Percentiles rank a stretch among this genome's conserved stretches.
Conservation (phyloP, 1,140 invertebrate species). For the Steinernema feltiae region DNA sequence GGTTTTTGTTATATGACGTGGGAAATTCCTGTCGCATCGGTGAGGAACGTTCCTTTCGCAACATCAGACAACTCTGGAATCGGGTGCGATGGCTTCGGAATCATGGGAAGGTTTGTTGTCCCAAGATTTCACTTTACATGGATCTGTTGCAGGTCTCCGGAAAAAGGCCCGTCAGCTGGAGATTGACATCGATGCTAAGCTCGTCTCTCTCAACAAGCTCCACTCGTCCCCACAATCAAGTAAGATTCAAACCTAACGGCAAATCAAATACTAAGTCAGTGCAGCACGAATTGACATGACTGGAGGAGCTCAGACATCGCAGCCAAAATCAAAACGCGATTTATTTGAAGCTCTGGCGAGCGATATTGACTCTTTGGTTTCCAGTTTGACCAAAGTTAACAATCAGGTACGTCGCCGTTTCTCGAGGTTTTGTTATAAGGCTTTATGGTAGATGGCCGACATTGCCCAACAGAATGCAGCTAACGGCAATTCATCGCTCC, state of each 20-base stretch:
- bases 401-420: conserved; percentile 20
- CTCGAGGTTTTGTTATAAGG: neutral
- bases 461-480: conserved; percentile 9
- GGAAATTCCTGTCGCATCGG: neutral
- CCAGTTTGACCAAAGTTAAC: conserved; percentile 66
- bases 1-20: conserved; percentile 21
- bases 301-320: conserved; percentile 26
- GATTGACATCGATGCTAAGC: conserved; percentile 91
- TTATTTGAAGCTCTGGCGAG: conserved; percentile 80
- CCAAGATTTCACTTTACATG: conserved; percentile 10
- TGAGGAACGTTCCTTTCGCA: neutral
- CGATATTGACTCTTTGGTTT: conserved; percentile 80
- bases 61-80: conserved; percentile 29
- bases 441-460: conserved; percentile 20
- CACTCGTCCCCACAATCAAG: conserved; percentile 64
- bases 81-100: conserved; percentile 30
- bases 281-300: conserved; percentile 30
- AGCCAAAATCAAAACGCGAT: conserved; percentile 59
- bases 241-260: neutral
- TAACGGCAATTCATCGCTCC: conserved; percentile 62
- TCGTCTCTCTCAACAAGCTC: conserved; percentile 89
- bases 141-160: conserved; percentile 70
- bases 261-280: conserved; percentile 31
- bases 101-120: conserved; percentile 24
- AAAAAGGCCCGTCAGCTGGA: conserved; percentile 86